Percentiles rank a stretch among this genome's conserved stretches.
Conservation (phyloP, 2,113 vertebrate genomes). For the Saiga tatarica region DNA sequence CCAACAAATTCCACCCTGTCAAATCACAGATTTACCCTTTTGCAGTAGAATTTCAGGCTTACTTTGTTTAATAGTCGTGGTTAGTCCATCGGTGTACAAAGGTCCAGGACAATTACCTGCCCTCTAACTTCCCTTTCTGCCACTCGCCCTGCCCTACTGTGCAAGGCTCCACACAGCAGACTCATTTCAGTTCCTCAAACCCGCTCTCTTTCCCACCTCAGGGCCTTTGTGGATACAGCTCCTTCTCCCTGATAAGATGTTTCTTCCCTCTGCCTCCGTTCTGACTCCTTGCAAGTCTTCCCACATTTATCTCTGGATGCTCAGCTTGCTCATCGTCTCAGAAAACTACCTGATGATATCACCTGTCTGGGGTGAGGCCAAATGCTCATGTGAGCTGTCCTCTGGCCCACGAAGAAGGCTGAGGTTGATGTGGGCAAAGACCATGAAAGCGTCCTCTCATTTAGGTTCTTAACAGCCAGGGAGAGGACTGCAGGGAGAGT, state of each 20-base stretch:
- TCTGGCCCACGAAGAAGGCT: background rate
- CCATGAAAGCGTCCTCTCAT: background rate
- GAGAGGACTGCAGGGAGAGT: no score
- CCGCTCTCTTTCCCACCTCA: background rate
- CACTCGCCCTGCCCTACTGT: fast-evolving
- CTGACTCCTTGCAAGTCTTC: background rate
- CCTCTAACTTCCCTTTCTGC: background rate
- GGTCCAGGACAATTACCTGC: background rate
- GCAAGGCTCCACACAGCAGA: background rate
- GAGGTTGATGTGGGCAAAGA: background rate
- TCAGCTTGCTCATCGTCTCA: background rate
- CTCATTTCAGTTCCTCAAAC: background rate
- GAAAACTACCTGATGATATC: background rate
- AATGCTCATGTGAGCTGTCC: background rate
- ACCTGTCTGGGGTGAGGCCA: background rate
- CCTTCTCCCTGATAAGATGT: background rate
- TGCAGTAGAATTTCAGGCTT: background rate
- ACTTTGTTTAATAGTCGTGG: background rate
- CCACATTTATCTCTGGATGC: background rate
- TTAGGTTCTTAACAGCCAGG: background rate
- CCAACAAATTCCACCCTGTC: background rate
- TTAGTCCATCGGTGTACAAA: background rate
- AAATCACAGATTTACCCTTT: background rate
- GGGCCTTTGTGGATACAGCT: background rate
- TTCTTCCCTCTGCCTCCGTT: background rate